Evolutionary conservation across 92 coral and sea anemone species (phyloP), one percentile per base, ranked within the genome.

Genomic region (Epizoanthus fatuus): DNA sequence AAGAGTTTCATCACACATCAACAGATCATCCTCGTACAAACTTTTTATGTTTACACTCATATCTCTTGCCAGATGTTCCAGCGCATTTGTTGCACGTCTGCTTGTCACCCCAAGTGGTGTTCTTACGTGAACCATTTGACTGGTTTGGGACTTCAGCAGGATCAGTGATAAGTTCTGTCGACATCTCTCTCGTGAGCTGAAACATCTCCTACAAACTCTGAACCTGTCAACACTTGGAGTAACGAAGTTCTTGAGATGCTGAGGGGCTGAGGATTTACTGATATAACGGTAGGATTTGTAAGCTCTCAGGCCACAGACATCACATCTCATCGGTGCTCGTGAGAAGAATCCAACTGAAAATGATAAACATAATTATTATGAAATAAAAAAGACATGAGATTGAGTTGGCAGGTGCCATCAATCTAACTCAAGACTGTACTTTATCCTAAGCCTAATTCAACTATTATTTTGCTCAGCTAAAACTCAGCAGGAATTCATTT

Each of bases 51-150:
- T 81, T 32, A 62, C 71, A 35, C 83, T 87, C 56, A 97, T 75
- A 81, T 95, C 98, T 32, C 98, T 79, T 14, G 88, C 92, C 38
- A 97, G 87, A 80, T 91, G 93, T 45, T 97, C 96, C 54, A 97
- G 75, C 1, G 93, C 97, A 56, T 86, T 93, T 2, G 99, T 93
- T 17, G 93, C 84, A 4, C 99, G 90, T 45, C 79, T 86, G 83
- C 91, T 76, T 12, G 99, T 97, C 37, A 92, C 92, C 4, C 99
- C 99, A 2, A 97, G 98, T 12, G 99, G 99, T 12, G 96, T 97
- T 55, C 95, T 88, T 86, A 97, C 69, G 38, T 97, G 98, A 4
- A 68, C 60, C 90, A 91, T 95, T 74, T 95, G 93, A 53, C 92
- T 94, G 2, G 96, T 95, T 64, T 95, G 85, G 68, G 97, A 92